A percentile compares a stretch with the other conserved stretches of the same genome.
These are phyloP conservation scores for rat (Rattus norvegicus) DNA, from an alignment of 2,113 vertebrate genomes.

Conservation along the genomic window GRCr8 NC_086027.1:20927501-20928000, in stretches of 20 bases:
- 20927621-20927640: background rate
- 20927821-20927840: too few species aligned
- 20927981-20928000: background rate
- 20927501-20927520: background rate
- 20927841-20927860: background rate
- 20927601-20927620: background rate
- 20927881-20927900: background rate
- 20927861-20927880: background rate
- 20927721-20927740: background rate
- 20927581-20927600: background rate
- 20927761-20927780: background rate
- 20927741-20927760: background rate
- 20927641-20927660: background rate
- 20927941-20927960: background rate
- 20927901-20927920: background rate
- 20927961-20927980: background rate
- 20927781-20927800: background rate
- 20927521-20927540: rapidly evolving
- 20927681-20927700: background rate
- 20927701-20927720: background rate
- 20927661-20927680: background rate
- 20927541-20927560: background rate
- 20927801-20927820: background rate
- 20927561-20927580: background rate
- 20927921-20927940: background rate